Conservation (phyloP, 2,797 vertebrate species). For the Myotis findleyi region DNA sequence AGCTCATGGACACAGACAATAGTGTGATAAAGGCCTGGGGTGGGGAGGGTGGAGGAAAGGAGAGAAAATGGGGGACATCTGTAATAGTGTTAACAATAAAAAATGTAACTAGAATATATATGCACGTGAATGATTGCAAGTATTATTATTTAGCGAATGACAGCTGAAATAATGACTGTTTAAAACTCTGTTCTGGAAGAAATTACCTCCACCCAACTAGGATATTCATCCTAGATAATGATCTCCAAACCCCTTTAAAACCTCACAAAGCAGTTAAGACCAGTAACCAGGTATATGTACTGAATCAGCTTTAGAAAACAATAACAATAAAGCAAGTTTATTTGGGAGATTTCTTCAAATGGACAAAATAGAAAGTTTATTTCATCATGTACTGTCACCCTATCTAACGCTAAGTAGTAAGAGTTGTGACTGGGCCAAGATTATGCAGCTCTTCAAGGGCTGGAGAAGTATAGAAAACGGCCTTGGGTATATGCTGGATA, state of each 20-base stretch:
- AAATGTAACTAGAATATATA: background rate
- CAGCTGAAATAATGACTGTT: background rate
- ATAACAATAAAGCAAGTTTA: background rate
- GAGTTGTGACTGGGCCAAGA: background rate
- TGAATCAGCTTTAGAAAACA: slow-evolving; percentile 8
- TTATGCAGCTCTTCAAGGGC: background rate
- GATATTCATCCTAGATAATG: background rate
- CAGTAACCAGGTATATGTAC: background rate
- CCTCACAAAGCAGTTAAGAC: background rate
- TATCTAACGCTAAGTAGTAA: background rate
- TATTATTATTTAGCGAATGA: background rate
- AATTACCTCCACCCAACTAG: background rate
- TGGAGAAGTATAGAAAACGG: background rate
- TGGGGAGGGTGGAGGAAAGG: too few relatives aligned
- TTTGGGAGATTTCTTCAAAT: background rate
- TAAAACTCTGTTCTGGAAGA: background rate
- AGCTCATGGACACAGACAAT: too few relatives aligned
- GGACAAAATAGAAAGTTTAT: background rate
- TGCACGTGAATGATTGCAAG: background rate
- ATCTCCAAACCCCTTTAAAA: background rate
- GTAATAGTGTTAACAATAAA: background rate
- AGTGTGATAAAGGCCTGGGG: too few relatives aligned
- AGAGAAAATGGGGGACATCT: too few relatives aligned
- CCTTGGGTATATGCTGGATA: background rate
- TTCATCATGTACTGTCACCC: background rate